A percentile compares a stretch with the other conserved stretches of the same genome.
These are phyloP conservation scores for Lithobates pipiens DNA, from an alignment of 2,797 vertebrate species.

Conservation along the genomic window DNA sequence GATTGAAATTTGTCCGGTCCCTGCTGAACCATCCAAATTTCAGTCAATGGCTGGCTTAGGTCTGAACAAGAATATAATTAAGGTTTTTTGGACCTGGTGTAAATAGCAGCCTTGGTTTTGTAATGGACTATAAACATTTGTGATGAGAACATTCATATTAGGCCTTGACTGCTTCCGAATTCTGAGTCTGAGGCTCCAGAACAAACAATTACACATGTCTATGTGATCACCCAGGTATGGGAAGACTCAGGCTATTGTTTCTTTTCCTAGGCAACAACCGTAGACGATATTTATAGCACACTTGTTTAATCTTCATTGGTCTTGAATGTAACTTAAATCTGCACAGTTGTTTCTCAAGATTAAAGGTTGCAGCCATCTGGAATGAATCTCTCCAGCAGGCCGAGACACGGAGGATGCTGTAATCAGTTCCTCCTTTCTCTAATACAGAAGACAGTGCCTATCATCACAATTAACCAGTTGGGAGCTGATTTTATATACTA, in stretches of 20 bases:
- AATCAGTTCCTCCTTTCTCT: background rate
- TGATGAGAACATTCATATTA: background rate
- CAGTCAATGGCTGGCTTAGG: too few relatives aligned
- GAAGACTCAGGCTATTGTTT: conserved; percentile 23
- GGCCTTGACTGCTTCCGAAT: background rate
- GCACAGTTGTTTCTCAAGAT: conserved; percentile 51
- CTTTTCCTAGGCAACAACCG: conserved; percentile 18
- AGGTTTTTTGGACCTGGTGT: background rate
- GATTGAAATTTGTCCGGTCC: too few relatives aligned
- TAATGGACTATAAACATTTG: background rate
- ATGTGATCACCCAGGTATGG: background rate
- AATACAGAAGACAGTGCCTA: conserved; percentile 8
- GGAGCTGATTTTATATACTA: background rate
- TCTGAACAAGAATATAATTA: background rate
- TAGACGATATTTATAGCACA: conserved; percentile 43
- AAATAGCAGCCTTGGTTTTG: background rate
- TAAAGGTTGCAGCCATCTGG: conserved; percentile 60
- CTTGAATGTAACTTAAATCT: conserved; percentile 50
- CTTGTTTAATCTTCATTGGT: conserved; percentile 54
- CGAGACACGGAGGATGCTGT: conserved; percentile 50
- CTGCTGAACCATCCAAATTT: too few relatives aligned
- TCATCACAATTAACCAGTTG: conserved; percentile 44
- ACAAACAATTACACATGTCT: background rate
- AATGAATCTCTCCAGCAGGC: conserved; percentile 44
- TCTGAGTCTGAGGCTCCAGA: background rate